These are phyloP conservation scores for Polypterus senegalus DNA, from an alignment of 2,113 vertebrate species.

Conservation along the genomic window DNA sequence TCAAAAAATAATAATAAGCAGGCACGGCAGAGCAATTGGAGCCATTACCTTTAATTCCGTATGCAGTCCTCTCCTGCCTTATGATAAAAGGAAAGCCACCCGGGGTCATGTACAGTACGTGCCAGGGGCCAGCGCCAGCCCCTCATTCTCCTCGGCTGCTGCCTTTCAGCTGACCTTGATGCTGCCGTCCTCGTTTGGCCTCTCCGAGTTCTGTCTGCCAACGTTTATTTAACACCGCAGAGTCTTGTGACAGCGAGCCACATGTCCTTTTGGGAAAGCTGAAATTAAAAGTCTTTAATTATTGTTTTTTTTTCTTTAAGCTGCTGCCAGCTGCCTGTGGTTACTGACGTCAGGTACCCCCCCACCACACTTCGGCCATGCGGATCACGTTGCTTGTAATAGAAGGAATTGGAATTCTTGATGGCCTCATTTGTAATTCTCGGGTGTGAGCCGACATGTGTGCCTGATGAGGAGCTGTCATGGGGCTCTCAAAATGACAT, in stretches of 20 bases:
- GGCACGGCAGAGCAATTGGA: background rate
- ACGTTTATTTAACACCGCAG: background rate
- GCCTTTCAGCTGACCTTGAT: background rate
- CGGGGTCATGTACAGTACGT: no score
- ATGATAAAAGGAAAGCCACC: background rate
- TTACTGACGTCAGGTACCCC: background rate
- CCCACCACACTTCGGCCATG: no score
- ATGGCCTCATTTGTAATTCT: no score
- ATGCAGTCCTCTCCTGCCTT: background rate
- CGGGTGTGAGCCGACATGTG: no score
- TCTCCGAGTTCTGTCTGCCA: background rate
- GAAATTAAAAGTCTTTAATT: slow-evolving; percentile 8
- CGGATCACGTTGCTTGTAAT: no score
- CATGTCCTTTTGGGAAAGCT: background rate
- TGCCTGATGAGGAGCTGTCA: no score
- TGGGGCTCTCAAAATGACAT: no score
- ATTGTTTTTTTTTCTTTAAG: background rate
- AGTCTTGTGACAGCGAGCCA: background rate
- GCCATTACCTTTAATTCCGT: background rate
- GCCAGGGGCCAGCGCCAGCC: no score
- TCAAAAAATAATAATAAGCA: background rate
- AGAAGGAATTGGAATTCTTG: no score
- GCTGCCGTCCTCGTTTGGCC: background rate
- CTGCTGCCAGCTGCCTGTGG: slow-evolving; percentile 1
- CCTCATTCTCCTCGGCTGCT: background rate